phyloP scores from a whole-genome alignment of 2,113 vertebrate species.

The Stictonetta naevosa region DNA sequence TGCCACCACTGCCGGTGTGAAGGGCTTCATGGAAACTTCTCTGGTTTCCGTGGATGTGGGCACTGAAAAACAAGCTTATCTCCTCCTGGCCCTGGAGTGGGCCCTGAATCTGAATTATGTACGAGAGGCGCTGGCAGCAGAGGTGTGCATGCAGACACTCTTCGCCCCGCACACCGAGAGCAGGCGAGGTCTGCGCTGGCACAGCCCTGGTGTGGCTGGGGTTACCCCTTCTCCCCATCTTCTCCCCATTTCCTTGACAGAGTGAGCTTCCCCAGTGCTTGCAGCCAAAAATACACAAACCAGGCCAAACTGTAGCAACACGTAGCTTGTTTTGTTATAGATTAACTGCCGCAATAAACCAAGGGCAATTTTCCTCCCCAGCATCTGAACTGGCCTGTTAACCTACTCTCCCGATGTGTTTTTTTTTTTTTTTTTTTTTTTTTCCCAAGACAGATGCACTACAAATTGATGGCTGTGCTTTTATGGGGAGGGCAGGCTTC shows the following conservation, averaged over 20 bases:
- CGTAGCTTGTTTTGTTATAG: neutral
- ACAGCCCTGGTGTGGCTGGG: neutral
- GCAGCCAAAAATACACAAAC: neutral
- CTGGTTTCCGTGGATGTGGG: neutral
- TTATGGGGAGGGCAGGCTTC: neutral
- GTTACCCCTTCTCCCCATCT: neutral
- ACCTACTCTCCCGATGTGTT: fast-evolving
- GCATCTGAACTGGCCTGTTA: neutral
- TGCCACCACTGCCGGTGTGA: neutral
- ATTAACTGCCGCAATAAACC: neutral
- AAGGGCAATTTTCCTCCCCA: neutral
- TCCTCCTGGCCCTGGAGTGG: neutral
- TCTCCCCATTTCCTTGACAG: neutral
- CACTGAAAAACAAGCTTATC: neutral
- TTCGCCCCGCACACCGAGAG: neutral
- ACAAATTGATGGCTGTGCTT: neutral
- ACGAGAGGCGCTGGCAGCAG: neutral
- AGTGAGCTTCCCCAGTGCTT: neutral
- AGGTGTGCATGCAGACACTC: fast-evolving
- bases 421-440: no score
- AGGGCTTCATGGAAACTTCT: neutral
- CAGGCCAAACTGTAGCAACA: neutral
- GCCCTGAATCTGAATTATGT: neutral
- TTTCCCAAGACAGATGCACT: neutral
- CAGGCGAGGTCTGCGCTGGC: neutral